Percentiles rank a stretch among this genome's conserved stretches.
phyloP scores from a whole-genome alignment of 2,113 vertebrate genomes.

The Otus sunia region DNA sequence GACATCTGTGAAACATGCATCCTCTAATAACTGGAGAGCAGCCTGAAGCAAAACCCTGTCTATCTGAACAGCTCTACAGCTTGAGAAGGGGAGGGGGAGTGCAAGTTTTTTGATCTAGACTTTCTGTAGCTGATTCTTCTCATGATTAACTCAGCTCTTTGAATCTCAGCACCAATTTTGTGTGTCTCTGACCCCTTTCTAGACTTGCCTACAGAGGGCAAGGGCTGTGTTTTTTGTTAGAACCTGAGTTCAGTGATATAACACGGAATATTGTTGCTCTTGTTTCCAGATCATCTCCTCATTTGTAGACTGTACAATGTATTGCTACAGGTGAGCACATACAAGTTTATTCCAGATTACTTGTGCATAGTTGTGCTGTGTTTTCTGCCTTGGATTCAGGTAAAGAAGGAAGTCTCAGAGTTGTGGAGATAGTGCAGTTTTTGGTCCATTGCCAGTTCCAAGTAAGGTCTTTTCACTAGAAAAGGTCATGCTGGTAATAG shows the following conservation, averaged over 20 bases:
- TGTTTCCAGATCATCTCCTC: not conserved
- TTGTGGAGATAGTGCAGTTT: not conserved
- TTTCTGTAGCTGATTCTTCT: not conserved
- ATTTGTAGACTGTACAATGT: not conserved
- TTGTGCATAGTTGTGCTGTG: not conserved
- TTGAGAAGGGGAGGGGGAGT: not conserved
- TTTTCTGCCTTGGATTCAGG: not conserved
- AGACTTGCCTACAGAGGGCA: not conserved
- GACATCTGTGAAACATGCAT: not conserved
- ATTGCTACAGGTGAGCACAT: not conserved
- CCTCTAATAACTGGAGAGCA: not conserved
- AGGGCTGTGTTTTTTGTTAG: not conserved
- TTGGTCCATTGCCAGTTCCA: not conserved
- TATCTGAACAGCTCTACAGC: not conserved
- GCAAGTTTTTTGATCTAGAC: not conserved
- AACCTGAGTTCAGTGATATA: not conserved
- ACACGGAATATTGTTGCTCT: not conserved
- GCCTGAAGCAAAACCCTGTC: not conserved
- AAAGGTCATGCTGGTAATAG: not conserved
- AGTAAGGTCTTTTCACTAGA: not conserved
- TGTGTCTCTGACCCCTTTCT: not conserved
- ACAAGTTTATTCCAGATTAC: not conserved
- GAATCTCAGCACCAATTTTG: not conserved
- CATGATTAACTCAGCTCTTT: not conserved
- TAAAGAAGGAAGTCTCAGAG: not conserved